Evolutionary conservation across 2,888 invertebrate genomes (phyloP).

Genomic region (Eupithecia tripunctaria): DNA sequence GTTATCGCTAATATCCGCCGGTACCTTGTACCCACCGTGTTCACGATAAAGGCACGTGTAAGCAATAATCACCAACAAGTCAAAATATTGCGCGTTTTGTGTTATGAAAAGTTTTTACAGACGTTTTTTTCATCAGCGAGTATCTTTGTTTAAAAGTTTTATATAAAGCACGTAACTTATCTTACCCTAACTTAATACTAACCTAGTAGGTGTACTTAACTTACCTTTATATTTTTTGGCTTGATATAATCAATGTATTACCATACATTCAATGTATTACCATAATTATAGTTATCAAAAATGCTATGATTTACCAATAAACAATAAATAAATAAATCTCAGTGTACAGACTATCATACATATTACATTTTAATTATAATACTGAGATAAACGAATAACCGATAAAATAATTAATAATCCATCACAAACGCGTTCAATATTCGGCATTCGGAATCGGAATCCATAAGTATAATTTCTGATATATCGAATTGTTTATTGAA

Average conservation of each 20-base stretch:
- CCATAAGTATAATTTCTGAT: not conserved
- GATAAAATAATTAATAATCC: not conserved
- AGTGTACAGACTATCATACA: not conserved
- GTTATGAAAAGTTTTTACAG: not conserved
- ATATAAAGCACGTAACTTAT: too few relatives aligned
- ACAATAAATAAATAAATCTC: too few relatives aligned
- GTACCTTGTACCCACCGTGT: constrained; percentile 5
- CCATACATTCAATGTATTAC: too few relatives aligned
- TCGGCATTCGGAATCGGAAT: not conserved
- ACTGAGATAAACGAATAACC: not conserved
- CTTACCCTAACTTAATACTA: too few relatives aligned
- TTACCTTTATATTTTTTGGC: too few relatives aligned
- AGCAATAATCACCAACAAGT: constrained; percentile 22
- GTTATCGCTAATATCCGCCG: constrained; percentile 30
- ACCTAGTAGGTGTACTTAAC: too few relatives aligned
- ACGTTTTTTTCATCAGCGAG: not conserved
- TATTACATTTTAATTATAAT: too few relatives aligned
- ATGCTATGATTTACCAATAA: too few relatives aligned
- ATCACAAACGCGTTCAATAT: not conserved
- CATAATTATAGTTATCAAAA: too few relatives aligned
- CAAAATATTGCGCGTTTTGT: constrained; percentile 13
- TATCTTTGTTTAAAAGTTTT: too few relatives aligned
- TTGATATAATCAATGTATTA: too few relatives aligned
- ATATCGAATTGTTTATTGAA: constrained; percentile 10
- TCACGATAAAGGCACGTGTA: constrained; percentile 30